Percentiles rank a stretch among this genome's conserved stretches.
Evolutionary conservation across 2,113 vertebrate genomes (phyloP).

Genomic region (Mustela lutreola): DNA sequence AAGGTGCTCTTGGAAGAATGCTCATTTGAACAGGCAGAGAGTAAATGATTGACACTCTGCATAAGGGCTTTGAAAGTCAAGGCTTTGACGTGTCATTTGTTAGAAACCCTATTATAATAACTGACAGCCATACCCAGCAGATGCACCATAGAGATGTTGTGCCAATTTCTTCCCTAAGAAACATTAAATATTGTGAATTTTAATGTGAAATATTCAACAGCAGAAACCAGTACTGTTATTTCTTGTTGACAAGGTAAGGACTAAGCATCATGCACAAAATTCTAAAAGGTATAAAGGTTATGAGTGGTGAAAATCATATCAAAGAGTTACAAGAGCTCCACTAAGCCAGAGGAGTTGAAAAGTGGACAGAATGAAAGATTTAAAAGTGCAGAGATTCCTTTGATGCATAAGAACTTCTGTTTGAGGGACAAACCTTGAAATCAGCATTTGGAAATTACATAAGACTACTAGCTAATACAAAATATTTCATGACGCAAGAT

Average conservation of each 20-base stretch:
- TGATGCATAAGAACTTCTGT: conserved; percentile 49
- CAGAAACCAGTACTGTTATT: conserved; percentile 58
- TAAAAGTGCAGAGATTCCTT: conserved; percentile 12
- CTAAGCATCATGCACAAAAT: conserved; percentile 54
- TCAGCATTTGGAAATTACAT: conserved; percentile 58
- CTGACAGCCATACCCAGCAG: conserved; percentile 77
- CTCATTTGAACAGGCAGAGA: conserved; percentile 77
- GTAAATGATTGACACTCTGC: conserved; percentile 78
- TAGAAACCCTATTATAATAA: conserved; percentile 84
- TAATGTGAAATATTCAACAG: conserved; percentile 61
- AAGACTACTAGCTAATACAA: conserved; percentile 42
- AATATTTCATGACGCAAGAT: conserved; percentile 11
- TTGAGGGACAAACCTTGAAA: conserved; percentile 53
- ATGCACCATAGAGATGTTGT: conserved; percentile 69
- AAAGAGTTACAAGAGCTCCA: conserved; percentile 50
- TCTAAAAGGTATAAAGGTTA: conserved; percentile 63
- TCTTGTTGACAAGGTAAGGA: conserved; percentile 63
- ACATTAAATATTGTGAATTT: conserved; percentile 80
- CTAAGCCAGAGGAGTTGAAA: conserved; percentile 49
- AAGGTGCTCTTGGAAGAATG: conserved; percentile 73
- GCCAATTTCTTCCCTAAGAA: conserved; percentile 71
- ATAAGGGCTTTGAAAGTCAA: conserved; percentile 83
- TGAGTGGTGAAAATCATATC: conserved; percentile 45
- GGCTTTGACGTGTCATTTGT: conserved; percentile 81
- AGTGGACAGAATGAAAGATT: conserved; percentile 43